Base-by-base conservation (phyloP, 2,888 invertebrate genomes). In the Oegoconia quadripuncta region DNA sequence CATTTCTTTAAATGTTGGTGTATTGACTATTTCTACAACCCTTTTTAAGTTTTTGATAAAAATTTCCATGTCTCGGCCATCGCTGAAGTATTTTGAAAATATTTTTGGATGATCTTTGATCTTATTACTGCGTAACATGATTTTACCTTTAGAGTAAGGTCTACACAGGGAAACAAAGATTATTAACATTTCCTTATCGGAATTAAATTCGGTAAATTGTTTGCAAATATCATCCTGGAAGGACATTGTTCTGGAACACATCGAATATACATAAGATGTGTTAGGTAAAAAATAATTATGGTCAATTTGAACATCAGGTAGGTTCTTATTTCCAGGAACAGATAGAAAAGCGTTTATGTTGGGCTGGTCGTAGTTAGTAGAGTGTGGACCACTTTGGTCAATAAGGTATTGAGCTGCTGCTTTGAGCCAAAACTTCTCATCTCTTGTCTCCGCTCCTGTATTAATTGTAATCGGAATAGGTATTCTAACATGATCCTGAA, bases 401-500 rank as follows among this genome's bases (percentile, higher is more conserved):
- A 83, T 32, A n/a, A 84, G 58, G 43, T 86, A 86, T 35, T 82
- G 64, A 3, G 71, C 74, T 13, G 74, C 61, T 37, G 83, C 81
- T 55, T 73, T 74, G 1, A 66, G 42, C 79, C 79, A 83, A 44
- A 64, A 83, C 2, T 46, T 48, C 11, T 77, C 71, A 44, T 67
- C 69, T 44, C 67, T 64, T 14, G 55, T 45, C 33, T 60, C 50
- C 23, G 76, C 74, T 27, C 79, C 78, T 26, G 79, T 78, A 27
- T 79, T 55, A 4, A 84, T 46, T 14, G 67, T 74, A 1, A 86
- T 64, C 13, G 78, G 77, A 33, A 87, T 61, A 4, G 84, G 80
- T 50, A 87, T 81, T 37, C 82, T 70, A 0, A 83, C 82, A 50
- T 87, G 87, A 38, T 87, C 86, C 58, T 84, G 84, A n/a, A 87